A percentile compares a stretch with the other conserved stretches of the same genome.
These are phyloP conservation scores for Fragum sueziense DNA, from an alignment of 2,888 invertebrate genomes.

Conservation along the genomic window DNA sequence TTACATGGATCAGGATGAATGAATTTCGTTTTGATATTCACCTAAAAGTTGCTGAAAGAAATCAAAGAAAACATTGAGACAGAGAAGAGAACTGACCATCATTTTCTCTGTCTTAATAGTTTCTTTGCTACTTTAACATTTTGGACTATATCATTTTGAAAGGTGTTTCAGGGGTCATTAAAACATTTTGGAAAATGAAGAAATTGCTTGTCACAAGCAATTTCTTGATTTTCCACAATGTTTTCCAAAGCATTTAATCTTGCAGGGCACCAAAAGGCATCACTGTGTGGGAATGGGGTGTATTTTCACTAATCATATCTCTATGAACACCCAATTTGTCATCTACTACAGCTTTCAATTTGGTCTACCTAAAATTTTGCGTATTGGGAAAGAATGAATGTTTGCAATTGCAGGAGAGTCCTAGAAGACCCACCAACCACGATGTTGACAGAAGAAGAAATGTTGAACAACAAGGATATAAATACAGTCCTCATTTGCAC, in stretches of 20 bases:
- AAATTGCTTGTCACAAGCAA: conserved; percentile 3
- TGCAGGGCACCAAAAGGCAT: neutral
- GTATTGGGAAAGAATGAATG: neutral
- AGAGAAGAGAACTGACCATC: no score
- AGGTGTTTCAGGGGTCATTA: no score
- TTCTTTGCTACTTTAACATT: no score
- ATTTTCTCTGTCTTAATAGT: no score
- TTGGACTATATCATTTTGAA: no score
- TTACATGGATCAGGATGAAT: no score
- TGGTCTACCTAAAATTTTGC: neutral
- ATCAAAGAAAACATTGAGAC: no score
- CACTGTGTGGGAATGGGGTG: neutral
- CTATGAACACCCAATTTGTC: neutral
- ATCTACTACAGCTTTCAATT: neutral
- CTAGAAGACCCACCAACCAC: conserved; percentile 15
- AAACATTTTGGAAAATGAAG: conserved; percentile 10
- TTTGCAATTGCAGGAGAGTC: neutral
- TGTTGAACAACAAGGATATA: conserved; percentile 64
- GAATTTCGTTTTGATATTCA: no score
- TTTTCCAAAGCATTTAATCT: neutral
- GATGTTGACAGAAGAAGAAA: conserved; percentile 66
- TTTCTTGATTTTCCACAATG: conserved; percentile 9
- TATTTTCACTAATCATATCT: no score
- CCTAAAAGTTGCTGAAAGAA: no score
- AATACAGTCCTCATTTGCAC: conserved; percentile 68